These are phyloP conservation scores for Nymphicus hollandicus DNA, from an alignment of 2,113 vertebrate species.

Conservation along the genomic window DNA sequence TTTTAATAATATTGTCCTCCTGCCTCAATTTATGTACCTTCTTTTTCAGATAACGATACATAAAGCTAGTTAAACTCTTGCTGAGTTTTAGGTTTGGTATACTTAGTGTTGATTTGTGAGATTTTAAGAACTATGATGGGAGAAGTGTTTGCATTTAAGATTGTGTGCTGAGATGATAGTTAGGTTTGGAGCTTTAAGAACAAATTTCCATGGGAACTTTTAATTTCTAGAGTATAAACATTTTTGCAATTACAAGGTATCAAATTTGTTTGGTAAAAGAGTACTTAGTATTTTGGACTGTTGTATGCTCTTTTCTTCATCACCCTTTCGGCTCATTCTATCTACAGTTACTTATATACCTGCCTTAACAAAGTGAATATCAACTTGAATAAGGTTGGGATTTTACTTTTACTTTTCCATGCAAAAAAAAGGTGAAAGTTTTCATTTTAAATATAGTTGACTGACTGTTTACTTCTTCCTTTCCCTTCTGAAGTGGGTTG, in stretches of 20 bases:
- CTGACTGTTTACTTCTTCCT: neutral
- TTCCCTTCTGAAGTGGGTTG: slow-evolving; percentile 60
- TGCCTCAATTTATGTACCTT: neutral
- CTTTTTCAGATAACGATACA: neutral
- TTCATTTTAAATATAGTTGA: neutral
- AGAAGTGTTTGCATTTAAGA: neutral
- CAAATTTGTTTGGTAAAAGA: neutral
- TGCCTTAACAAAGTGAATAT: neutral
- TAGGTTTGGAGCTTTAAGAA: neutral
- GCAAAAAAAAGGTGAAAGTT: neutral
- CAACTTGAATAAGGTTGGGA: neutral
- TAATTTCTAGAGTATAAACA: neutral
- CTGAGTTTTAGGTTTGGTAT: neutral
- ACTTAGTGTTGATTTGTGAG: neutral
- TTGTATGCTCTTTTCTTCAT: neutral
- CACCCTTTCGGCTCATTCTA: neutral
- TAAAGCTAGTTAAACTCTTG: neutral
- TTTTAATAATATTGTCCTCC: neutral
- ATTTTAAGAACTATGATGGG: neutral
- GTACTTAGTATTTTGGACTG: neutral
- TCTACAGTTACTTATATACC: neutral
- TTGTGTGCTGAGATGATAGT: neutral
- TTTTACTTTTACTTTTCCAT: neutral
- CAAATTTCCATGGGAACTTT: neutral
- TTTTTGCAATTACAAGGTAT: neutral